A percentile compares a stretch with the other conserved stretches of the same genome.
Conservation (phyloP, 1,140 invertebrate species). For the Popillia japonica region DNA sequence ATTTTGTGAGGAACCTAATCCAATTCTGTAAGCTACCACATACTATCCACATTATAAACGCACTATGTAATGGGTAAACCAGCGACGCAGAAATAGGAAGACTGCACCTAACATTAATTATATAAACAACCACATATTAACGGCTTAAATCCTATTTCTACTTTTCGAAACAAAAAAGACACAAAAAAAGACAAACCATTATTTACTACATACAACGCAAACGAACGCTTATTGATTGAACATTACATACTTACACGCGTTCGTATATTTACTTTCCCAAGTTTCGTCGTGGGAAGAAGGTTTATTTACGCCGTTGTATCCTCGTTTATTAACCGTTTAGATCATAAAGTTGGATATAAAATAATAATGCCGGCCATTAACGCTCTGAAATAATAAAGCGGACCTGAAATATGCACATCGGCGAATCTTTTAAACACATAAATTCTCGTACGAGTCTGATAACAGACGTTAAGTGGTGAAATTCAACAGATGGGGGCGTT, state of each 20-base stretch:
- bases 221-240: background rate
- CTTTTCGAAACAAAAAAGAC: too few species aligned
- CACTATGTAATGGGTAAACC: too few species aligned
- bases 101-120: too few species aligned
- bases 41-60: too few species aligned
- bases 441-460: slow-evolving; percentile 25
- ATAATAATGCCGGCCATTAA: slow-evolving; percentile 26
- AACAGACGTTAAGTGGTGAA: slow-evolving; percentile 20
- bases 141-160: too few species aligned
- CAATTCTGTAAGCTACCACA: too few species aligned
- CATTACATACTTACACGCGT: background rate
- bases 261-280: background rate
- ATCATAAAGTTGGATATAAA: slow-evolving; percentile 12
- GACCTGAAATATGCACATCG: slow-evolving; percentile 22
- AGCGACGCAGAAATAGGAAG: too few species aligned
- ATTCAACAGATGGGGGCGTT: slow-evolving; percentile 31
- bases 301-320: slow-evolving; percentile 1
- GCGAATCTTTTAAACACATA: slow-evolving; percentile 32
- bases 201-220: background rate
- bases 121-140: too few species aligned
- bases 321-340: slow-evolving; percentile 25
- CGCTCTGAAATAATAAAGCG: slow-evolving; percentile 27
- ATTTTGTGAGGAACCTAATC: too few species aligned
- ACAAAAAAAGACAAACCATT: too few species aligned
- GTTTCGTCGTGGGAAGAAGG: slow-evolving; percentile 21